Evolutionary conservation across 2,113 vertebrate species (phyloP).

Genomic region (Mionectes macconnelli): DNA sequence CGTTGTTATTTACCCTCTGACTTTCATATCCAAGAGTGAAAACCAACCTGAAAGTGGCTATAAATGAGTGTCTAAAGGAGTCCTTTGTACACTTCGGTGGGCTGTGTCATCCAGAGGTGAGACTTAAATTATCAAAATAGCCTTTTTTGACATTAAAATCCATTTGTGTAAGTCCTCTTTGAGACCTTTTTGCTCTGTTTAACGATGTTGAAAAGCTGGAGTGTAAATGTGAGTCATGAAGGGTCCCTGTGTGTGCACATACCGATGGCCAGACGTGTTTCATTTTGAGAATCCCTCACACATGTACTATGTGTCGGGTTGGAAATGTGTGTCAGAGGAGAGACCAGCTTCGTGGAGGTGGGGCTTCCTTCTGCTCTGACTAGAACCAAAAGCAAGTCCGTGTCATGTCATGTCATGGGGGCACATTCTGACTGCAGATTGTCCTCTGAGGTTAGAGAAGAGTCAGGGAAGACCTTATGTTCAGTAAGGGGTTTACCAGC

Average conservation of each 20-base stretch:
- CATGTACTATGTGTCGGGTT: fast-evolving
- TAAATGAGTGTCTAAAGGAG: neutral
- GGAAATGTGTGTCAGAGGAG: neutral
- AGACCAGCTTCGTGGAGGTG: neutral
- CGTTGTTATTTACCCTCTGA: neutral
- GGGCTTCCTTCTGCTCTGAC: neutral
- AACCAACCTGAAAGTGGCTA: neutral
- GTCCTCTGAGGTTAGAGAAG: neutral
- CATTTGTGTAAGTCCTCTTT: neutral
- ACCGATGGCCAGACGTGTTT: fast-evolving
- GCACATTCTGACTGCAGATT: neutral
- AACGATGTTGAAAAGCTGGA: neutral
- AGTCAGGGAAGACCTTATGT: neutral
- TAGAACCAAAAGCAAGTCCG: neutral
- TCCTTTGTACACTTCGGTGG: neutral
- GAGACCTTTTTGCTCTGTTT: neutral
- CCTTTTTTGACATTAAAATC: neutral
- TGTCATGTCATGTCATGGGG: neutral
- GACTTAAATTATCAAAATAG: neutral
- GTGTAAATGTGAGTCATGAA: neutral
- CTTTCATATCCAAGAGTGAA: neutral
- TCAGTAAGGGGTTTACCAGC: neutral
- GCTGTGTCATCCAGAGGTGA: neutral
- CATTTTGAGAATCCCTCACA: neutral
- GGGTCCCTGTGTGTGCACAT: neutral